Base-by-base conservation (phyloP, 2,888 invertebrate species). In the Phalera bucephala region DNA sequence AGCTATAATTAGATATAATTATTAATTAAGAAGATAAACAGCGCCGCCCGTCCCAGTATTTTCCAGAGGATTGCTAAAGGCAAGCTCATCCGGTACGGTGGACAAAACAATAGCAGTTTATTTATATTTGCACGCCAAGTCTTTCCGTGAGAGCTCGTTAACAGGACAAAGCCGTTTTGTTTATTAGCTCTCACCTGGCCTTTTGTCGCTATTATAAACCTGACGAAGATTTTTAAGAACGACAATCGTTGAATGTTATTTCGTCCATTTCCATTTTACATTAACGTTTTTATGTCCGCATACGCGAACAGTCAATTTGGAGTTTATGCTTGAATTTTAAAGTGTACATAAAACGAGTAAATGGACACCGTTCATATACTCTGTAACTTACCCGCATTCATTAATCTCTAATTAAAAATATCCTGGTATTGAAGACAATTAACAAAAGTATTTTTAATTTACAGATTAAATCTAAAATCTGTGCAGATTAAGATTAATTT, bases 131-230 rank as follows among this genome's bases (percentile, higher is more conserved):
- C 60, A 43, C 14, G 55, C 53, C 57, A 61, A 71, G 64, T 63
- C 63, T 51, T 60, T 49, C 64, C 62, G 69, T 65, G 57, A 62
- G 65, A 76, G 67, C 69, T 77, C 75, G 70, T 77, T 77, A 75
- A 55, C 60, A 45, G 56, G 66, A 72, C 72, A 78, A 74, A 75
- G 67, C 70, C 64, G 54, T 64, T 67, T 62, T 65, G 69, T 72
- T 77, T 77, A 77, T 76, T 76, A 72, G 63, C 67, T 66, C 66
- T 59, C 70, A 75, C 73, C 78, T 75, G 67, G 52, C 52, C 57
- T 71, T 52, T 72, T 72, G 69, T 73, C 71, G 57, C 71, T 72
- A 67, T 70, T 68, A 66, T 62, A 56, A 59, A 57, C 42, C 45
- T 51, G 48, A n/a, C n/a, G n/a, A 63, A 66, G 62, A 65, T 65